Evolutionary conservation across 2,888 invertebrate species (phyloP).

Genomic region (Eristalis intricaria): DNA sequence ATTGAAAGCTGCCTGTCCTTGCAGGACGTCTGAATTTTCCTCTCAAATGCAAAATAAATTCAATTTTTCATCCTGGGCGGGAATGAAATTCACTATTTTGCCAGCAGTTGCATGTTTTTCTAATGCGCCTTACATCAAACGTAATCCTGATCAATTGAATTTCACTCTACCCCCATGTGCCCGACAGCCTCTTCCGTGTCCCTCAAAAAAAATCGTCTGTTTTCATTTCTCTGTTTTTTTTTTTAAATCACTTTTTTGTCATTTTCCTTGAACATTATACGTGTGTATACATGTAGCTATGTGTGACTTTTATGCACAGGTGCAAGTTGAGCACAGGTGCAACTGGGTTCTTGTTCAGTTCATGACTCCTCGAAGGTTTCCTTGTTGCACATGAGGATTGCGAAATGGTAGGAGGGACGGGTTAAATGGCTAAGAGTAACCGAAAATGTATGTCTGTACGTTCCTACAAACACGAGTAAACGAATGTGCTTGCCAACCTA

Average conservation of each 20-base stretch:
- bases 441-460: not conserved
- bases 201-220: not conserved
- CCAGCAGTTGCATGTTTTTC: conserved; percentile 48
- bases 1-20: not conserved
- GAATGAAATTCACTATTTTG: conserved; percentile 43
- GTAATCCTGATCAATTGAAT: conserved; percentile 66
- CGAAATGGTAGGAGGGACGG: not conserved
- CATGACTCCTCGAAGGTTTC: not conserved
- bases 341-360: conserved; percentile 24
- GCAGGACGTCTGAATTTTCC: not conserved
- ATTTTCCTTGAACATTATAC: conserved; percentile 28
- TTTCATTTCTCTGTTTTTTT: conserved; percentile 13
- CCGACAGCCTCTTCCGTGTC: not conserved
- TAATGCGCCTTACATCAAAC: conserved; percentile 62
- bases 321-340: conserved; percentile 12
- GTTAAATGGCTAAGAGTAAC: not conserved
- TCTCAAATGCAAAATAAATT: conserved; percentile 48
- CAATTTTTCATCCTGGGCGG: conserved; percentile 46
- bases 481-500: not conserved
- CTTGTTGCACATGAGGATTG: not conserved
- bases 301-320: conserved; percentile 38
- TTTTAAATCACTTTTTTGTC: conserved; percentile 43
- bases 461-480: not conserved
- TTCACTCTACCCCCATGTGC: conserved; percentile 8
- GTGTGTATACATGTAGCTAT: not conserved